Percentiles rank a stretch among this genome's conserved stretches.
These are phyloP conservation scores for Pandemis corylana DNA, from an alignment of 2,888 invertebrate genomes.

Conservation along the genomic window DNA sequence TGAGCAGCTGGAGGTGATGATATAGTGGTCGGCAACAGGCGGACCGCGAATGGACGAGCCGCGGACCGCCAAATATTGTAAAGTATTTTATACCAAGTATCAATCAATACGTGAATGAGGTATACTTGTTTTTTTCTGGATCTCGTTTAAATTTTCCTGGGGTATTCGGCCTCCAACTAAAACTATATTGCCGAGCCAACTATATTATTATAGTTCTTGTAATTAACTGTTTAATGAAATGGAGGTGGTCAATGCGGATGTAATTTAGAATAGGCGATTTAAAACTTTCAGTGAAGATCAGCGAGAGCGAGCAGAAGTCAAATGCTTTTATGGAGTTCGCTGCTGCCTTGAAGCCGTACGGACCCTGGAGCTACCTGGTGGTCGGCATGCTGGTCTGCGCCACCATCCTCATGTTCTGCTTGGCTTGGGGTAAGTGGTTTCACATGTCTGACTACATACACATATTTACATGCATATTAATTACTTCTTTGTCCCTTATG, in stretches of 20 bases:
- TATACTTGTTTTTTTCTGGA: neutral
- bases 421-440: conserved; percentile 87
- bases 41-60: too few relatives aligned
- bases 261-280: conserved; percentile 42
- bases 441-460: neutral
- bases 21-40: too few relatives aligned
- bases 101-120: too few relatives aligned
- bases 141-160: too few relatives aligned
- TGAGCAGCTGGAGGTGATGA: too few relatives aligned
- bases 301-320: conserved; percentile 73
- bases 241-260: neutral
- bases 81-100: too few relatives aligned
- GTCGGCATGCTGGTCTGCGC: conserved; percentile 89
- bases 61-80: too few relatives aligned
- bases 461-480: too few relatives aligned
- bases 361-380: conserved; percentile 90
- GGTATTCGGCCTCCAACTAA: too few relatives aligned
- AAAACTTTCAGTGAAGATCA: conserved; percentile 76
- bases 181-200: too few relatives aligned
- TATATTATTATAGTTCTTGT: neutral
- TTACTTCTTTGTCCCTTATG: too few relatives aligned
- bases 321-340: conserved; percentile 80
- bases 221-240: neutral
- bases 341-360: conserved; percentile 88
- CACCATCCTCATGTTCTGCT: conserved; percentile 88